Base-by-base conservation (phyloP, 2,797 vertebrate genomes). In the Potorous gilbertii region DNA sequence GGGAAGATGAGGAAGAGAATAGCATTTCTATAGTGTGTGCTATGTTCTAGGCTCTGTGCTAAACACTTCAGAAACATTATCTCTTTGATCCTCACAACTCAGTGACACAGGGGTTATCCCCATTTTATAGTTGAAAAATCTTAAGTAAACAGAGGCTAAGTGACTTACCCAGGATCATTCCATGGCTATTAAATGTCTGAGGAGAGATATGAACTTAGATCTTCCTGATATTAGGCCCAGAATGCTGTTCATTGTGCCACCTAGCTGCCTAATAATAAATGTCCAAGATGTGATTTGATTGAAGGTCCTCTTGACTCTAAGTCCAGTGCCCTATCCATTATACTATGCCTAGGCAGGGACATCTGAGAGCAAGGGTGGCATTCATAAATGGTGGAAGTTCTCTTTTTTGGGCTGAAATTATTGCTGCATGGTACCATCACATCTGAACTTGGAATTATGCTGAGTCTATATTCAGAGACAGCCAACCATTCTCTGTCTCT, bases 391-490 rank as follows among this genome's bases (percentile, higher is more conserved):
- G n/a, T 46, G 18, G 66, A 46, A 81, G 40, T 81, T 46, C 66
- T 40, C 40, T 81, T 24, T 46, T 10, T 81, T 5, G 18, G 66
- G 18, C n/a, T 81, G n/a, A 8, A 81, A 40, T 27, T 24, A 46
- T 81, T 74, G 62, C 40, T 74, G 34, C 6, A 81, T 81, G 6
- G 6, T 40, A 24, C 18, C n/a, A 24, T 40, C n/a, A 66, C 0
- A 1, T 24, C 18, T 81, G 66, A 81, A 28, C 31, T 92, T 54
- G 93, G 55, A 54, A 93, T 90, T 90, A 27, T 94, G 29, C 13
- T 29, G 87, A 62, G 21, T n/a, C 16, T 92, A 18, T 56, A 94
- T 92, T 96, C 16, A 94, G n/a, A 96, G 94, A 90, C 29, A 62
- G 8, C n/a, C 94, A 90, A 59, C 54, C 56, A 93, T 93, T 96